phyloP scores from a whole-genome alignment of 2,797 vertebrate genomes.

The Typhlichthys eigenmanni region DNA sequence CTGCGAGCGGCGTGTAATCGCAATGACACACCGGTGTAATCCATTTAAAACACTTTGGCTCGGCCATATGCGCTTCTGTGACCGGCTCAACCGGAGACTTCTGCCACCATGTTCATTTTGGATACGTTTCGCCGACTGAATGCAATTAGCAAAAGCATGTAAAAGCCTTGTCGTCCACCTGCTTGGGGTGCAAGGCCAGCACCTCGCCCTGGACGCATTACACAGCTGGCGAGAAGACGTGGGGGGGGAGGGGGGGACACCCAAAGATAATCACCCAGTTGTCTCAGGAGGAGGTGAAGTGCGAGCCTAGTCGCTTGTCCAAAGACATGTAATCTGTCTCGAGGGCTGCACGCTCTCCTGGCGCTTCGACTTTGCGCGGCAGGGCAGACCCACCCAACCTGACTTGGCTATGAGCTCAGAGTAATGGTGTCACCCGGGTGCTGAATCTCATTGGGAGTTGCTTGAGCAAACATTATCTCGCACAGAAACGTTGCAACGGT shows the following conservation, averaged over 20 bases:
- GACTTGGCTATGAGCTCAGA: constrained; percentile 63
- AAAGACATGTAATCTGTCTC: constrained; percentile 68
- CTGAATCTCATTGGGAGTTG: constrained; percentile 66
- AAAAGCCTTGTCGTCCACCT: constrained; percentile 65
- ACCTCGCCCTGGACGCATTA: constrained; percentile 53
- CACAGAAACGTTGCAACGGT: constrained; percentile 40
- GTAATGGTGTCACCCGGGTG: constrained; percentile 64
- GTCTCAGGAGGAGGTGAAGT: constrained; percentile 58
- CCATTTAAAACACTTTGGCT: constrained; percentile 80
- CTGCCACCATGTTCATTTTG: constrained; percentile 56
- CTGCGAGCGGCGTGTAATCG: constrained; percentile 74
- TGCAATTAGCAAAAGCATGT: constrained; percentile 62
- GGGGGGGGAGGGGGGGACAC: not conserved
- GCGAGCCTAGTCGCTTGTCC: constrained; percentile 58
- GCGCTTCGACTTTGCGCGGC: constrained; percentile 47
- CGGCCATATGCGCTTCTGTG: constrained; percentile 56
- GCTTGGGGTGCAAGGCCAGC: constrained; percentile 49
- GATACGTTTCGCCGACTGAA: constrained; percentile 59
- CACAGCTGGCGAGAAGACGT: constrained; percentile 50
- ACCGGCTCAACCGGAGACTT: constrained; percentile 57
- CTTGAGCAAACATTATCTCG: constrained; percentile 73
- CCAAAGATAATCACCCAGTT: constrained; percentile 59
- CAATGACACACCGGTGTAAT: constrained; percentile 81
- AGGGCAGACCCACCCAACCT: constrained; percentile 52
- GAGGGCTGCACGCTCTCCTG: constrained; percentile 59